Conservation (phyloP, 1,140 invertebrate species). For the Drosophila ananassae region DNA sequence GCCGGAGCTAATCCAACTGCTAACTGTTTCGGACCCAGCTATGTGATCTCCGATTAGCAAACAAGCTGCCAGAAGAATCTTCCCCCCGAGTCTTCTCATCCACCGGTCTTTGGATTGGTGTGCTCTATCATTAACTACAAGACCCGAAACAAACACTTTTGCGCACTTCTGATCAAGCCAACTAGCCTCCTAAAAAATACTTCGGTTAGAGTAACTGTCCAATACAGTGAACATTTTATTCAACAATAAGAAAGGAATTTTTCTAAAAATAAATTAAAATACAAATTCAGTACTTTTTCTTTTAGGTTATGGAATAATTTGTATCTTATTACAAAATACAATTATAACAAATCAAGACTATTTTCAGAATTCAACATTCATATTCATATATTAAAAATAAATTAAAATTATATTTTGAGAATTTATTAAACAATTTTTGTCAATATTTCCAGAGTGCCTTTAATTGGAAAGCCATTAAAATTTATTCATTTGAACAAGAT, state of each 20-base stretch:
- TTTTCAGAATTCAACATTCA: too few species aligned
- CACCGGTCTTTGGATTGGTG: not conserved
- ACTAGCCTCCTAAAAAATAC: conserved; percentile 28
- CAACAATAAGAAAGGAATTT: too few species aligned
- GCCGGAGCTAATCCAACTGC: conserved; percentile 47
- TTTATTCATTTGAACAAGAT: not conserved
- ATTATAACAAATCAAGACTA: too few species aligned
- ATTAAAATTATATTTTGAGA: too few species aligned
- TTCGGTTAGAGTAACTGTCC: conserved; percentile 3
- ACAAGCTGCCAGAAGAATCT: conserved; percentile 53
- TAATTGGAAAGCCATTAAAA: not conserved
- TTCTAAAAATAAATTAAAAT: too few species aligned
- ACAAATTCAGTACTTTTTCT: too few species aligned
- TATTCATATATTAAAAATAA: too few species aligned
- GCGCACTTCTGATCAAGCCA: conserved; percentile 53
- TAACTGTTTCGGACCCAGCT: conserved; percentile 66
- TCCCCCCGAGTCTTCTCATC: conserved; percentile 3
- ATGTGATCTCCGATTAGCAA: conserved; percentile 73
- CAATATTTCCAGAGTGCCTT: too few species aligned
- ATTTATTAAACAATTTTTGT: too few species aligned
- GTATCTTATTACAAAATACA: too few species aligned
- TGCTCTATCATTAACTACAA: conserved; percentile 66
- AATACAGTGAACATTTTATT: not conserved
- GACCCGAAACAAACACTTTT: conserved; percentile 23
- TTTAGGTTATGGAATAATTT: too few species aligned